phyloP scores from a whole-genome alignment of 92 coral and sea anemone species.

The Galaxea fascicularis region DNA sequence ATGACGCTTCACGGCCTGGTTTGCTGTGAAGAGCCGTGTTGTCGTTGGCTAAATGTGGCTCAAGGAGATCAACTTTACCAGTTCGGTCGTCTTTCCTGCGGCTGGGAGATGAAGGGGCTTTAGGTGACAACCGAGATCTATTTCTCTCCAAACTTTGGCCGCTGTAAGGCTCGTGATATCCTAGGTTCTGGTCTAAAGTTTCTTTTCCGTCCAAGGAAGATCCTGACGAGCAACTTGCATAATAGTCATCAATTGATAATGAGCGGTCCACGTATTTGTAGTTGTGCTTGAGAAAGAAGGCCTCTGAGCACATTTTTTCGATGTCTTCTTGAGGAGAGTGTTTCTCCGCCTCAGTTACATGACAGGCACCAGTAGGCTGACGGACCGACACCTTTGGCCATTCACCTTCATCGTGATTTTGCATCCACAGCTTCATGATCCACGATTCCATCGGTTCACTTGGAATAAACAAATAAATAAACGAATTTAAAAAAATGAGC shows the following conservation, averaged over 20 bases:
- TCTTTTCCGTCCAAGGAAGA: not conserved
- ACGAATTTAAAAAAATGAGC: not conserved
- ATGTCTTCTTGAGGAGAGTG: conserved; percentile 3
- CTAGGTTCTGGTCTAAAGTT: not conserved
- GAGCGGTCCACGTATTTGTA: conserved; percentile 3
- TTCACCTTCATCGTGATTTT: not conserved
- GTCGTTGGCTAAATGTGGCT: not conserved
- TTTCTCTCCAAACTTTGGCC: not conserved
- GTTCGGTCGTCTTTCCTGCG: not conserved
- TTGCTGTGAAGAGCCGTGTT: not conserved
- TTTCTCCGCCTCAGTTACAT: conserved; percentile 1
- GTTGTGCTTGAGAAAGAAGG: conserved; percentile 1
- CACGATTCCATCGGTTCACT: conserved; percentile 34
- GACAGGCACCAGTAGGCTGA: conserved; percentile 18
- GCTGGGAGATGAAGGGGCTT: not conserved
- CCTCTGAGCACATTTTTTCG: conserved; percentile 27
- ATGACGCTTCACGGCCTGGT: too few relatives aligned
- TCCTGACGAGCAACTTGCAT: not conserved
- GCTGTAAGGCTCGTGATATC: not conserved
- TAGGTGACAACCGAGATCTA: not conserved
- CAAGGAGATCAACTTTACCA: not conserved
- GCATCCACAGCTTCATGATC: conserved; percentile 6
- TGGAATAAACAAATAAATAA: not conserved
- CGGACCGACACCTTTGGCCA: conserved; percentile 11
- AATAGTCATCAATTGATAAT: not conserved